Conservation (phyloP, 2,113 vertebrate genomes). For the Erpornis zantholeuca region DNA sequence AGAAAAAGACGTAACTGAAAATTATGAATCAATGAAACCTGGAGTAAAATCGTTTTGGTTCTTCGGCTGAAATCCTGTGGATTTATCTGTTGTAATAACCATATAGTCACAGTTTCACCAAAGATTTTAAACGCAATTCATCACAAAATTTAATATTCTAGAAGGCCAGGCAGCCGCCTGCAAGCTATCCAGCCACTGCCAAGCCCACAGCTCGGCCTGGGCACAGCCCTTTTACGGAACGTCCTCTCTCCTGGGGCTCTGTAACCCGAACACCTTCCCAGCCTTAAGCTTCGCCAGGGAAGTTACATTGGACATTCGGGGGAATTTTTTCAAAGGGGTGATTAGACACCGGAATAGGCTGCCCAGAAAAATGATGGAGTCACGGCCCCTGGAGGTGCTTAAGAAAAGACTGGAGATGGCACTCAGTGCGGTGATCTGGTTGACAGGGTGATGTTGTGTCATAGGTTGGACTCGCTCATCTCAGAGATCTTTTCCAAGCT, state of each 20-base stretch:
- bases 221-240: no score
- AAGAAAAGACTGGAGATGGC: no score
- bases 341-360: neutral
- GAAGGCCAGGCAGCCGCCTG: neutral
- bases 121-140: accelerated
- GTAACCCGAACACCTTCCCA: neutral
- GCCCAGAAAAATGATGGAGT: neutral
- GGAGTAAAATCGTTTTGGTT: neutral
- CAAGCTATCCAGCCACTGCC: neutral
- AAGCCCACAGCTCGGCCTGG: neutral
- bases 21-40: neutral
- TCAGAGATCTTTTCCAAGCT: accelerated
- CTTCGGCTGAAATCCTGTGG: neutral
- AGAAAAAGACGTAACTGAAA: accelerated
- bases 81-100: neutral
- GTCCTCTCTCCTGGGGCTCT: neutral
- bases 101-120: accelerated
- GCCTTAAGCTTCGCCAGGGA: neutral
- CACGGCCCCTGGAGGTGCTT: accelerated
- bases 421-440: accelerated
- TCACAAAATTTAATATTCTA: accelerated
- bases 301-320: accelerated
- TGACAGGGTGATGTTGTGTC: accelerated
- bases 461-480: accelerated
- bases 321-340: neutral